Evolutionary conservation across 2,797 vertebrate species (phyloP).

Genomic region (Cetoscarus ocellatus): DNA sequence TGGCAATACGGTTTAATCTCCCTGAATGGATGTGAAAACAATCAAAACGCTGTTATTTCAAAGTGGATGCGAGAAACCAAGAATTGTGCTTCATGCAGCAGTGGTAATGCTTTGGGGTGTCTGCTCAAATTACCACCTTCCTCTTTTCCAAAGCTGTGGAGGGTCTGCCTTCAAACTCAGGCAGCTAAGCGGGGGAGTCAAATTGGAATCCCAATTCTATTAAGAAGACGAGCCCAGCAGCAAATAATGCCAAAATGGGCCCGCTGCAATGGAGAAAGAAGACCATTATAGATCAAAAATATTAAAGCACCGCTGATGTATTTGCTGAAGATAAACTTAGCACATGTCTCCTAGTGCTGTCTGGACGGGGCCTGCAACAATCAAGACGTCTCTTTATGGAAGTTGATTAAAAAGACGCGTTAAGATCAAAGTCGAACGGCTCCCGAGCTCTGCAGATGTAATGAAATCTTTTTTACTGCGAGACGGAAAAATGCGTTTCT

Average conservation of each 20-base stretch:
- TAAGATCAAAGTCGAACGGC: slow-evolving; percentile 80
- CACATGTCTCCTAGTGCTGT: slow-evolving; percentile 80
- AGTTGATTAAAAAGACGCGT: slow-evolving; percentile 83
- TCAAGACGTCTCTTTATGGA: slow-evolving; percentile 77
- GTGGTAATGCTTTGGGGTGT: slow-evolving; percentile 71
- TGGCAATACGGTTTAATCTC: slow-evolving; percentile 56
- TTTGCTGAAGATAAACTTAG: slow-evolving; percentile 85
- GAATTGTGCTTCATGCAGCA: slow-evolving; percentile 77
- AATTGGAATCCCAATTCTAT: slow-evolving; percentile 87
- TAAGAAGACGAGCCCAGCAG: slow-evolving; percentile 84
- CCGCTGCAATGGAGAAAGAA: slow-evolving; percentile 77
- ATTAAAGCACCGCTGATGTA: slow-evolving; percentile 82
- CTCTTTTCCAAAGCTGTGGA: slow-evolving; percentile 76
- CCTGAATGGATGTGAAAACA: slow-evolving; percentile 54
- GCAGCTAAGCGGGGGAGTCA: slow-evolving; percentile 81
- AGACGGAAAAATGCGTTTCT: slow-evolving; percentile 71
- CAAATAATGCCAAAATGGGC: slow-evolving; percentile 83
- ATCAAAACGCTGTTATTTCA: slow-evolving; percentile 53
- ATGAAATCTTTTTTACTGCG: slow-evolving; percentile 75
- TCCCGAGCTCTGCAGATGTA: slow-evolving; percentile 72
- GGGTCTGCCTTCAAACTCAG: slow-evolving; percentile 84
- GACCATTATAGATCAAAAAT: slow-evolving; percentile 82
- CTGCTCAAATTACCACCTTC: slow-evolving; percentile 78
- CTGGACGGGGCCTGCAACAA: slow-evolving; percentile 72
- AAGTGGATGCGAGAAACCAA: slow-evolving; percentile 68